Conservation (phyloP, 30 jellyfish, hydroid and myxozoan genomes). For the Turritopsis rubra region DNA sequence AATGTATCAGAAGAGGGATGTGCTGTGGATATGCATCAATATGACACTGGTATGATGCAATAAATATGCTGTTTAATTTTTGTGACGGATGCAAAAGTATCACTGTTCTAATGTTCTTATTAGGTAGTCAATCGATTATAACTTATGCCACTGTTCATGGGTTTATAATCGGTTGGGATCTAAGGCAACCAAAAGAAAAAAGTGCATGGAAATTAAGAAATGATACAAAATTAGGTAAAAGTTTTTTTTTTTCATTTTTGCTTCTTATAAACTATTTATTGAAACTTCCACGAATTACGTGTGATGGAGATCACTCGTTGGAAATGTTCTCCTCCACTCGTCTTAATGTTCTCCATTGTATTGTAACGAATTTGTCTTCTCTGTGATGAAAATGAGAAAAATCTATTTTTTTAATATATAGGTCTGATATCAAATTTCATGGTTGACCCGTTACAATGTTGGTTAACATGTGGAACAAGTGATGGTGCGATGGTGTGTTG, state of each 20-base stretch:
- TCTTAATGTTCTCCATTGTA: no score
- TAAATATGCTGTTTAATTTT: no score
- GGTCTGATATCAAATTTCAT: slow-evolving; percentile 82
- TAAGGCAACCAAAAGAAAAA: slow-evolving; percentile 72
- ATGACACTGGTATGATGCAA: slow-evolving; percentile 81
- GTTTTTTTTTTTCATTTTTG: background rate
- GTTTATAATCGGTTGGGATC: slow-evolving; percentile 95
- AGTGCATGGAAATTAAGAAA: slow-evolving; percentile 88
- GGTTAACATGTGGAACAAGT: slow-evolving; percentile 96
- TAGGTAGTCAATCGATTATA: slow-evolving; percentile 77
- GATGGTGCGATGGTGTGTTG: slow-evolving; percentile 92
- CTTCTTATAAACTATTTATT: background rate
- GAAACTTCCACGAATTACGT: background rate
- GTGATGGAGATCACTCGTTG: no score
- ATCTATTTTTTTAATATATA: background rate
- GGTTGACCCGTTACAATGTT: slow-evolving; percentile 88
- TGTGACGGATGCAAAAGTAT: background rate
- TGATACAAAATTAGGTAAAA: slow-evolving; percentile 62
- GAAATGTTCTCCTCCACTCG: no score
- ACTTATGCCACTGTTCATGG: slow-evolving; percentile 96
- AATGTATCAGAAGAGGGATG: slow-evolving; percentile 82
- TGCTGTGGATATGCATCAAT: slow-evolving; percentile 90
- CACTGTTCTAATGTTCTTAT: background rate
- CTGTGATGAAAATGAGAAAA: background rate
- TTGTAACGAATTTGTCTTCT: no score